A percentile compares a stretch with the other conserved stretches of the same genome.
phyloP scores from a whole-genome alignment of 92 coral and sea anemone genomes.

The Palythoa heliodiscus region DNA sequence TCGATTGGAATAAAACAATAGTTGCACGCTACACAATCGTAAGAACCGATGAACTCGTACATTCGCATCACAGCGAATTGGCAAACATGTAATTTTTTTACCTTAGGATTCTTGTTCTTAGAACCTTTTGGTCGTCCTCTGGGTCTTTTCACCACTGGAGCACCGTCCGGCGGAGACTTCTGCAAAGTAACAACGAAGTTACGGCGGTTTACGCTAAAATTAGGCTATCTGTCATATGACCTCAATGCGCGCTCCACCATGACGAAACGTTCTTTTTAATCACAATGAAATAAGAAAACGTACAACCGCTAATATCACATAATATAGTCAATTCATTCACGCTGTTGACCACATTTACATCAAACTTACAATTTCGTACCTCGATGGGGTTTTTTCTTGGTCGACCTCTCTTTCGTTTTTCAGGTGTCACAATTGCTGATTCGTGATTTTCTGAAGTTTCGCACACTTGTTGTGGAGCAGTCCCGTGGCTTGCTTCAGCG shows the following conservation, averaged over 20 bases:
- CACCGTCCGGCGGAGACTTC: constrained; percentile 68
- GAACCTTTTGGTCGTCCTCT: constrained; percentile 98
- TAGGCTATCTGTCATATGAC: constrained; percentile 49
- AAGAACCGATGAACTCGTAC: background rate
- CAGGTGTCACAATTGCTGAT: constrained; percentile 56
- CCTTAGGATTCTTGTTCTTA: constrained; percentile 91
- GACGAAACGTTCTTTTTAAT: constrained; percentile 27
- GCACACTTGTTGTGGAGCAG: constrained; percentile 52
- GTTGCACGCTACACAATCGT: constrained; percentile 36
- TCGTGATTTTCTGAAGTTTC: constrained; percentile 58
- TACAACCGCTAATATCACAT: constrained; percentile 27
- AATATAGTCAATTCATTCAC: constrained; percentile 31
- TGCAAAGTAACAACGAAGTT: constrained; percentile 52
- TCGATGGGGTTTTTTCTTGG: constrained; percentile 74
- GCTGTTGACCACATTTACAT: constrained; percentile 30
- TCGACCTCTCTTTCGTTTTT: constrained; percentile 79
- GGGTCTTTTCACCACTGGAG: constrained; percentile 80
- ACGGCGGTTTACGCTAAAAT: constrained; percentile 52
- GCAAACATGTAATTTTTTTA: constrained; percentile 30
- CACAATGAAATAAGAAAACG: constrained; percentile 19
- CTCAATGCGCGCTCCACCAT: constrained; percentile 47
- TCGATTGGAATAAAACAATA: constrained; percentile 24
- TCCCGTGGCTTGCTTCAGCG: constrained; percentile 6
- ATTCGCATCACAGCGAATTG: constrained; percentile 19
- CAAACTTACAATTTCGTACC: constrained; percentile 57